phyloP scores from a whole-genome alignment of 2,113 vertebrate species.

The Cavia aperea region DNA sequence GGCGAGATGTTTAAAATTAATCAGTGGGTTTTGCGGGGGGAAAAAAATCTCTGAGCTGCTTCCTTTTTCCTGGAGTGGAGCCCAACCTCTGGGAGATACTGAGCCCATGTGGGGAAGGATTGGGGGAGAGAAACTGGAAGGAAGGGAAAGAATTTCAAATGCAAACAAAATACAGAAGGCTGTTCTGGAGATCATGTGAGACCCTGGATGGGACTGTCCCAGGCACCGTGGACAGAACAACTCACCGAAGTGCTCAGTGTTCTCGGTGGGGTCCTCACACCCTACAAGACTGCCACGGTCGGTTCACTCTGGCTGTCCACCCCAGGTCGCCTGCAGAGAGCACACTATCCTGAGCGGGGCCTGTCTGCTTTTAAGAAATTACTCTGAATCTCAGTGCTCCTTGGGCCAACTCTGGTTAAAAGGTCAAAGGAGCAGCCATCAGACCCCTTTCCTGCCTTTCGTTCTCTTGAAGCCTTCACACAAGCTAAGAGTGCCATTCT shows the following conservation, averaged over 20 bases:
- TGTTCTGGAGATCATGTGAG: neutral
- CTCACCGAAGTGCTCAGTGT: rapidly evolving
- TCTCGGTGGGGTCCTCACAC: rapidly evolving
- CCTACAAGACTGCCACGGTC: rapidly evolving
- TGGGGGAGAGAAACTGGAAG: neutral
- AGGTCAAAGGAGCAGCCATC: rapidly evolving
- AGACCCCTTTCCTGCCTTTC: neutral
- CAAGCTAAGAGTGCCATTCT: neutral
- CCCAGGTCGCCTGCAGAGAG: too few relatives aligned
- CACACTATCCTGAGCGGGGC: rapidly evolving
- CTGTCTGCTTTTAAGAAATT: neutral
- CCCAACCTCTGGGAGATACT: neutral
- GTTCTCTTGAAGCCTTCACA: neutral
- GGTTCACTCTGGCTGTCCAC: neutral
- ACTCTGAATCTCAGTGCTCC: rapidly evolving
- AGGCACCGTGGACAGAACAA: neutral
- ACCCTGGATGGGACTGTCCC: rapidly evolving
- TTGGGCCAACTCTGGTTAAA: neutral
- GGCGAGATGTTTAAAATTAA: slow-evolving; percentile 12
- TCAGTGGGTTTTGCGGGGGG: neutral
- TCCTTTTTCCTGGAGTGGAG: neutral
- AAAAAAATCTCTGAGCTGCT: neutral
- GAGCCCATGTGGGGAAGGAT: too few relatives aligned
- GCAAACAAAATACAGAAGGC: neutral
- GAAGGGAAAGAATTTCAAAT: neutral